Evolutionary conservation across 2,888 invertebrate genomes (phyloP).

Genomic region (Danaus chrysippus): DNA sequence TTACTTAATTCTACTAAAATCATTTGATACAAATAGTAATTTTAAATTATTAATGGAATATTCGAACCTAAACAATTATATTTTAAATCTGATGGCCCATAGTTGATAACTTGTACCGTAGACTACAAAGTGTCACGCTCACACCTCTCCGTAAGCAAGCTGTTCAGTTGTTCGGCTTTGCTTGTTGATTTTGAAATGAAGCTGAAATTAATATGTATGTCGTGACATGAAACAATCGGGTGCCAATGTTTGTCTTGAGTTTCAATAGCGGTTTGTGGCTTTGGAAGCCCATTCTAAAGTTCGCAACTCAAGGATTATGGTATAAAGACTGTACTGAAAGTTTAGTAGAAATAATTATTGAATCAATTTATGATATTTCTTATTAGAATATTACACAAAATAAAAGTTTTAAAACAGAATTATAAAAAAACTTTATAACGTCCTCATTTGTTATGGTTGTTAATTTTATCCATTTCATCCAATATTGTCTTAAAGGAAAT

Average conservation of each 20-base stretch:
- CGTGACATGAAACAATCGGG: slow-evolving; percentile 51
- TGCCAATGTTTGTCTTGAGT: slow-evolving; percentile 50
- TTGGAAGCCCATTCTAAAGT: slow-evolving; percentile 19
- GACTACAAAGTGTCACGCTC: slow-evolving; percentile 33
- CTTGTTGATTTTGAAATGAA: slow-evolving; percentile 71
- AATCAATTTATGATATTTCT: not conserved
- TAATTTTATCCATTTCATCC: no score
- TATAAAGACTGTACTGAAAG: slow-evolving; percentile 21
- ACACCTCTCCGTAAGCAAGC: slow-evolving; percentile 38
- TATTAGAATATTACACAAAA: not conserved
- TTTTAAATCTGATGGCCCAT: not conserved
- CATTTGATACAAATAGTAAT: no score
- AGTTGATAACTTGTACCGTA: slow-evolving; percentile 29
- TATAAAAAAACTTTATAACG: no score
- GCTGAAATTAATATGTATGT: slow-evolving; percentile 66
- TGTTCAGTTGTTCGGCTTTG: slow-evolving; percentile 45
- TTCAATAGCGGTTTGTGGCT: slow-evolving; percentile 37
- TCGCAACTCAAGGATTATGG: slow-evolving; percentile 21
- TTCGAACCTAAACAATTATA: no score
- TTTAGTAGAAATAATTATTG: slow-evolving; percentile 15
- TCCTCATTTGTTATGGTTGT: no score
- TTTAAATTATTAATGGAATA: no score
- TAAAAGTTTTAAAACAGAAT: no score
- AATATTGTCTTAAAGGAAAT: no score
- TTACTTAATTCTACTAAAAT: no score